Evolutionary conservation across 2,797 vertebrate species (phyloP).

Genomic region (Huso huso): DNA sequence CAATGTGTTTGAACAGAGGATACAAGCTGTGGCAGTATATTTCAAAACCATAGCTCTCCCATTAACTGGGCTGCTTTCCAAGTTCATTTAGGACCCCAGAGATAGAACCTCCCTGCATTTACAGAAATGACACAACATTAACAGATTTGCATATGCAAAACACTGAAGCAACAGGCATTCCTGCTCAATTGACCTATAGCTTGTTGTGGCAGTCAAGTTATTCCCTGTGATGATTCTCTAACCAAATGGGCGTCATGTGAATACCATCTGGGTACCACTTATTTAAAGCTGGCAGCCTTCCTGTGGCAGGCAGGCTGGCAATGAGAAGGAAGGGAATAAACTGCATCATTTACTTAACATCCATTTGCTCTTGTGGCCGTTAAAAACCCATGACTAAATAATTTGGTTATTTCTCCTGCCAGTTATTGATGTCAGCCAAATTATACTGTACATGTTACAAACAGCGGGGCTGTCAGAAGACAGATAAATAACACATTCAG

Average conservation of each 20-base stretch:
- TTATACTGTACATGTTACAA: conserved; percentile 49
- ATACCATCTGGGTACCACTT: conserved; percentile 95
- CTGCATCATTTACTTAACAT: conserved; percentile 97
- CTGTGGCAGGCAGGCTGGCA: conserved; percentile 84
- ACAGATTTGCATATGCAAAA: conserved; percentile 77
- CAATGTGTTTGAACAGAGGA: conserved; percentile 40
- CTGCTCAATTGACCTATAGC: conserved; percentile 76
- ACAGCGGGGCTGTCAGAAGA: conserved; percentile 38
- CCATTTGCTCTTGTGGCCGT: conserved; percentile 79
- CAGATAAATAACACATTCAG: conserved; percentile 40
- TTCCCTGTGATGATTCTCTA: conserved; percentile 78
- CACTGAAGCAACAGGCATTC: conserved; percentile 78
- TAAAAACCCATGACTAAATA: conserved; percentile 93
- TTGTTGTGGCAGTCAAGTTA: conserved; percentile 79
- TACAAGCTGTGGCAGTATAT: conserved; percentile 45
- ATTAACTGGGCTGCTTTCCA: conserved; percentile 68
- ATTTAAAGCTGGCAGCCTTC: conserved; percentile 92
- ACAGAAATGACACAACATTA: conserved; percentile 76
- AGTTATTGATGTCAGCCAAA: conserved; percentile 77
- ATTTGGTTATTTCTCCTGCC: conserved; percentile 81
- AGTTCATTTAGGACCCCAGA: conserved; percentile 70
- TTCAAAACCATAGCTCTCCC: conserved; percentile 52
- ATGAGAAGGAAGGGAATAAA: conserved; percentile 87
- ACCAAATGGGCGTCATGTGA: conserved; percentile 85
- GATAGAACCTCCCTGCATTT: conserved; percentile 69